Evolutionary conservation across 2,888 invertebrate species (phyloP).

Genomic region (Terebella lapidaria): DNA sequence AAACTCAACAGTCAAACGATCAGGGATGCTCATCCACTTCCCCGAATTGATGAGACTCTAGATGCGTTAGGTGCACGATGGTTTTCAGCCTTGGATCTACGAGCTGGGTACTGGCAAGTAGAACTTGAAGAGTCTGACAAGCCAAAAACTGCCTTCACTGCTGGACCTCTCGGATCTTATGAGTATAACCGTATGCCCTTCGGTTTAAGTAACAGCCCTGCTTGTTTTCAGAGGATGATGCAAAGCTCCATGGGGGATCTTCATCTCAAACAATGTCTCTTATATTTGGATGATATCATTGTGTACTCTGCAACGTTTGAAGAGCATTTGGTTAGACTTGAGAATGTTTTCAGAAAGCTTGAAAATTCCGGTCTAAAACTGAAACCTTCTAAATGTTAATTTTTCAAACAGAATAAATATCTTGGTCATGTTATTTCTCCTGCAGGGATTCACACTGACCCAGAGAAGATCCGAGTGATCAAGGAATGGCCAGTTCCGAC

Average conservation of each 20-base stretch:
- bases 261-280: background rate
- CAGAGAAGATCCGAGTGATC: too few species aligned
- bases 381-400: conserved; percentile 1
- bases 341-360: background rate
- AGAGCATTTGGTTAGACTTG: too few species aligned
- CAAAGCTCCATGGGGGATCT: too few species aligned
- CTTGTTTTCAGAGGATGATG: conserved; percentile 2
- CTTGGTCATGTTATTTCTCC: conserved; percentile 3
- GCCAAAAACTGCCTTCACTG: conserved; percentile 1
- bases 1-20: too few species aligned
- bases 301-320: too few species aligned
- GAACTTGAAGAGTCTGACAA: background rate
- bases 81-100: too few species aligned
- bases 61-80: too few species aligned
- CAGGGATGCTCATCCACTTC: too few species aligned
- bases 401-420: background rate
- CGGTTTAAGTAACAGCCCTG: conserved; percentile 3
- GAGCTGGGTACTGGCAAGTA: too few species aligned
- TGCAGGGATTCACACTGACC: too few species aligned
- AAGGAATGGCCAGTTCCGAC: too few species aligned
- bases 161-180: conserved; percentile 1
- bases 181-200: background rate
- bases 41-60: too few species aligned
- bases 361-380: background rate
- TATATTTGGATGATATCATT: conserved; percentile 4